A percentile compares a stretch with the other conserved stretches of the same genome.
Evolutionary conservation across 2,888 invertebrate genomes (phyloP).

Genomic region (Margaritifera margaritifera): DNA sequence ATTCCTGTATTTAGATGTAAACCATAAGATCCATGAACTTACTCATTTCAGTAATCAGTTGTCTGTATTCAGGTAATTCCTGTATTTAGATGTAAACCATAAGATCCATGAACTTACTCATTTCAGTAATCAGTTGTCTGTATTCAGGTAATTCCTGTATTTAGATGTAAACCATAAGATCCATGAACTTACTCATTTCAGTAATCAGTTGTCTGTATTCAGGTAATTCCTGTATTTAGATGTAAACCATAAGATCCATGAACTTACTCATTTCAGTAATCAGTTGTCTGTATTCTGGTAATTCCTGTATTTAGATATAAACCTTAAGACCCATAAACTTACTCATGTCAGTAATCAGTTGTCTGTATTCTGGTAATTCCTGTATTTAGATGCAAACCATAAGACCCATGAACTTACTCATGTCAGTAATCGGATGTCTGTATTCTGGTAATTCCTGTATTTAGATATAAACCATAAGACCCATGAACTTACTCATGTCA

Average conservation of each 20-base stretch:
- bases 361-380: neutral
- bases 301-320: neutral
- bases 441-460: constrained; percentile 61
- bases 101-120: constrained; percentile 58
- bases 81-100: too few species aligned
- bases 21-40: too few species aligned
- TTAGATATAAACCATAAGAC: constrained; percentile 21
- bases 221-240: constrained; percentile 52
- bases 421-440: constrained; percentile 65
- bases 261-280: neutral
- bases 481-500: constrained; percentile 65
- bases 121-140: constrained; percentile 65
- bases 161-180: too few species aligned
- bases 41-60: too few species aligned
- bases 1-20: too few species aligned
- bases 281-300: neutral
- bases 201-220: constrained; percentile 64
- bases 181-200: constrained; percentile 65
- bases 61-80: too few species aligned
- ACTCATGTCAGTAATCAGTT: neutral
- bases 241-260: too few species aligned
- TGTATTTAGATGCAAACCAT: neutral
- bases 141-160: constrained; percentile 61
- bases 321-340: neutral
- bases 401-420: constrained; percentile 59